Conservation (phyloP, 2,888 invertebrate species). For the Dicyrtoma fusca region DNA sequence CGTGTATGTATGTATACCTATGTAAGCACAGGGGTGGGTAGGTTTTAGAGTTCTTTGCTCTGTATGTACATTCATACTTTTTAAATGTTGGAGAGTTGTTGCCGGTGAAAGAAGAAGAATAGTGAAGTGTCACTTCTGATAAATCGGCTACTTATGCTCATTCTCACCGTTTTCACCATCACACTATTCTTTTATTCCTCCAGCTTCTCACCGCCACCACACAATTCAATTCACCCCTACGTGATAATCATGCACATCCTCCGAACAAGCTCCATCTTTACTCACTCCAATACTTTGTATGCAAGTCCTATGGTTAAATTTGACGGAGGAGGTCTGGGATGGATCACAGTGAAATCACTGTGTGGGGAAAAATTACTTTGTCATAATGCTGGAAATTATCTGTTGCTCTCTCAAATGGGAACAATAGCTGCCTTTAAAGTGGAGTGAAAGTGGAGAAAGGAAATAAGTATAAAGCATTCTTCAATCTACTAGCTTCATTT, state of each 20-base stretch:
- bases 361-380: constrained; percentile 2
- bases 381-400: constrained; percentile 8
- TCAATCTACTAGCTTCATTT: too few relatives aligned
- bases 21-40: too few relatives aligned
- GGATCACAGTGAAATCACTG: not conserved
- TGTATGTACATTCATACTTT: too few relatives aligned
- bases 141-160: constrained; percentile 41
- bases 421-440: not conserved
- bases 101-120: not conserved
- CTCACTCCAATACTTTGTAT: not conserved
- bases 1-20: too few relatives aligned
- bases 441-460: not conserved
- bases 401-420: constrained; percentile 1
- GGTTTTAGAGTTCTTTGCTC: too few relatives aligned
- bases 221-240: constrained; percentile 7
- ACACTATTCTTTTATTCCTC: constrained; percentile 4
- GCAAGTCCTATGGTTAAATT: not conserved
- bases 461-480: too few relatives aligned
- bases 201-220: not conserved
- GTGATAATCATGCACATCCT: constrained; percentile 2
- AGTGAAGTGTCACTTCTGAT: constrained; percentile 42
- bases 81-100: too few relatives aligned
- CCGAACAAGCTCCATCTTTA: not conserved
- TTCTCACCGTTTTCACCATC: constrained; percentile 33
- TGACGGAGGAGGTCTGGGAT: not conserved